Base-by-base conservation (phyloP, 2,888 invertebrate species). In the Trypoxylon attenuatum region DNA sequence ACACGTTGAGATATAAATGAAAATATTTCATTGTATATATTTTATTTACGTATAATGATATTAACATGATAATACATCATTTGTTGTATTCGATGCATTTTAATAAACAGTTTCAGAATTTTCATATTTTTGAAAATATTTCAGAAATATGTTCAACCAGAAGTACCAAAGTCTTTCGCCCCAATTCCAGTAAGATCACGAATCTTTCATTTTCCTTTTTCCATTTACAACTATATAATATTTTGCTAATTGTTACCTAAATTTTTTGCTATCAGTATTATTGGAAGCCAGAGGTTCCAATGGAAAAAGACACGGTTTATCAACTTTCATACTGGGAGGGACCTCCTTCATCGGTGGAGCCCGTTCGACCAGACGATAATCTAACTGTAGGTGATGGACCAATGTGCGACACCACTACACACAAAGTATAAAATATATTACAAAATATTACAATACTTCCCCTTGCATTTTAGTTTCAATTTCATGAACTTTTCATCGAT, bases 231-330 rank as follows among this genome's bases (percentile, higher is more conserved):
- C 16, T 16, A n/a, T 33, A 10, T n/a, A 22, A 15, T 21, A 6
- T 18, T 16, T 6, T 22, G 22, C 13, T 8, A 8, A 27, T 18
- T 15, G 4, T 2, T 21, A 41, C 23, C 22, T 5, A 8, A 27
- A 43, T 27, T 22, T 43, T 53, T 6, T 29, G 58, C 33, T 49
- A n/a, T n/a, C n/a, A 85, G 85, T 82, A 82, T 58, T 90, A 88
- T 59, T 81, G 81, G 53, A 88, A 87, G 47, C 87, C 88, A 0
- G 82, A 82, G 18, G 69, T 87, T 15, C 84, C 88, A 19, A 86
- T 89, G 87, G 90, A 92, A 61, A 89, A 89, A 60, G 89, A 90
- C 8, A 92, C 92, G 0, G 87, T 91, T 0, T 91, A 92, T 77
- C 78, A 74, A 57, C 69, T 84, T 2, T 86, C 86, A 0, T 87